Base-by-base conservation (phyloP, 2,888 invertebrate genomes). In the Sialis fuliginosa region DNA sequence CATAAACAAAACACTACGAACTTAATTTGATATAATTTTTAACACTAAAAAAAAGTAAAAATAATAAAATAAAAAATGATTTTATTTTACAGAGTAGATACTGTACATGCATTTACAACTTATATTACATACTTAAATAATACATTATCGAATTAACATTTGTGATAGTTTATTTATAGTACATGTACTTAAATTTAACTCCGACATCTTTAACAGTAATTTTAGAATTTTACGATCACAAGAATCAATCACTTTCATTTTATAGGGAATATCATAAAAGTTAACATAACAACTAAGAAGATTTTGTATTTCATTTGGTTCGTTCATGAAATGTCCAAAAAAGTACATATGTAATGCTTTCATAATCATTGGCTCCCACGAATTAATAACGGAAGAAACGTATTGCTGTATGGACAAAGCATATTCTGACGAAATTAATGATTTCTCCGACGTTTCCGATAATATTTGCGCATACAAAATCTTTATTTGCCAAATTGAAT, bases 401-500 rank as follows among this genome's bases (percentile, higher is more conserved):
- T 68, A 69, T 54, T 81, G 79, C 48, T 74, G 70, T 41, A 81
- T 68, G 0, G 80, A 70, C 1, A 78, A 55, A 2, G 78, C 69
- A 57, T 74, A 71, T 55, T 81, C 80, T 47, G 68, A 63, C 2
- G 75, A 72, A 13, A 81, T 64, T 6, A 80, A 58, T 0, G 71
- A 69, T 51, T 72, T 68, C 54, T 55, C 61, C 59, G 61, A 66
- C 58, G 52, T 62, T 60, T 53, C 70, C 61, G 56, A 54, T 35
- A 67, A 54, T 6, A 73, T 67, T 53, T 78, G 79, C 0, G 76
- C 70, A 2, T 73, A 71, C 5, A 77, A 67, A 0, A 83, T 66
- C 59, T 84, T 86, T 42, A 85, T 70, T 61, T 88, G 86, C 85
- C 85, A 86, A 13, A 81, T 66, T 56, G 80, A 74, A 56, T 71